Evolutionary conservation across 2,113 vertebrate species (phyloP), one percentile per base, ranked within the genome.

Genomic region (Clarias macrocephalus): DNA sequence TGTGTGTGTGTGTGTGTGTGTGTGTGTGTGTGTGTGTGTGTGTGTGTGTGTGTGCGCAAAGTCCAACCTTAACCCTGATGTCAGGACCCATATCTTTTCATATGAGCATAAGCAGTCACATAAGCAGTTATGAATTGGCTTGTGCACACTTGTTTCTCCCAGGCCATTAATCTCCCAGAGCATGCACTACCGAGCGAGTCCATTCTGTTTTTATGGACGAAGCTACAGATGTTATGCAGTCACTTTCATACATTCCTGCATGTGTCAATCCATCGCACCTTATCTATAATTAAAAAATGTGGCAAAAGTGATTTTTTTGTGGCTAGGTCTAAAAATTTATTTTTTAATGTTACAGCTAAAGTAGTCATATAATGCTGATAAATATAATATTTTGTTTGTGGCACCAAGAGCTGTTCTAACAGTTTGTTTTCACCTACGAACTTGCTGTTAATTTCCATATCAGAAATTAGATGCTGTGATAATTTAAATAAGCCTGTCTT

Each of bases 201-300:
- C 65, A 81, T 84, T 87, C 80, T 85, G 80, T 89, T 87, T 87
- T 83, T 91, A 91, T 89, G 88, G 86, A 81, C 86, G 88, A 82
- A 80, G 70, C 93, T 86, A 88, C 90, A 92, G 92, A 93, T 94
- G 91, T 90, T 59, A 92, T 88, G 82, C 88, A 88, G 85, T 89
- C 91, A 89, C 89, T 91, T 86, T 89, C 87, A 90, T 92, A 86
- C 85, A 80, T 88, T 93, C 89, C 88, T 92, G 91, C 93, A 93
- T 28, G 75, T 77, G 75, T n/a, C 75, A 56, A 28, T 56, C 5
- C 52, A 77, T 18, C 56, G 75, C 88, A 87, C 90, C 87, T 91
- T 91, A 88, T 89, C 85, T 90, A 90, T 95, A 92, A 94, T 94
- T 94, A 93, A 76, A 76, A 91, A 77, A 59, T 60, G 80, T 80